Conservation (phyloP, 2,888 invertebrate genomes). For the Machimus rusticus region DNA sequence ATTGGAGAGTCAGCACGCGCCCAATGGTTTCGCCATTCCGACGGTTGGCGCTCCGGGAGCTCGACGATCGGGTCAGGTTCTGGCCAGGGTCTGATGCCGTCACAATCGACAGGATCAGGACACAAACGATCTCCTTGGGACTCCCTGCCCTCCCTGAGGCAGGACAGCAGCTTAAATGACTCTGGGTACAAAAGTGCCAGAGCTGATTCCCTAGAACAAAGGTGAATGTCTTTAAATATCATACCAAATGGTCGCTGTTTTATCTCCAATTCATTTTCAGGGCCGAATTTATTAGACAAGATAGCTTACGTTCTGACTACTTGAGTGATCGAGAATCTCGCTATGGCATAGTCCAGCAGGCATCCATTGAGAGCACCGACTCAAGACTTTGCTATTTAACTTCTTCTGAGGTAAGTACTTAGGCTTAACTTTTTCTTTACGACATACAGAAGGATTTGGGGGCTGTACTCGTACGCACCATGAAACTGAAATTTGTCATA, state of each 20-base stretch:
- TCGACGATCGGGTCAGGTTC: slow-evolving; percentile 72
- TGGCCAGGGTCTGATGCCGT: slow-evolving; percentile 65
- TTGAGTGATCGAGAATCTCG: slow-evolving; percentile 88
- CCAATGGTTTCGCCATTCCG: slow-evolving; percentile 90
- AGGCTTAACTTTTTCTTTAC: neutral
- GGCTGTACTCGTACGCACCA: too few species aligned
- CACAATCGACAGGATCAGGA: slow-evolving; percentile 60
- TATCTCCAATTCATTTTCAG: slow-evolving; percentile 63
- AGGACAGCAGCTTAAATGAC: slow-evolving; percentile 86
- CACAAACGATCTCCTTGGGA: slow-evolving; percentile 88
- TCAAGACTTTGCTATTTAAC: slow-evolving; percentile 93
- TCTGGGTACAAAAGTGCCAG: slow-evolving; percentile 86
- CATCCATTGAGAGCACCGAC: slow-evolving; percentile 93
- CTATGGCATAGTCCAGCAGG: slow-evolving; percentile 91
- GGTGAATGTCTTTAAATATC: slow-evolving; percentile 65
- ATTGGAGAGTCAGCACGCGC: slow-evolving; percentile 89
- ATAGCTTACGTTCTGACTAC: slow-evolving; percentile 88
- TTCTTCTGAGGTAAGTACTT: slow-evolving; percentile 88
- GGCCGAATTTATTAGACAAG: slow-evolving; percentile 86
- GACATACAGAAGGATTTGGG: too few species aligned
- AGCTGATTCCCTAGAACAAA: slow-evolving; percentile 86
- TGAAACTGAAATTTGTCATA: neutral
- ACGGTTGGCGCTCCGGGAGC: slow-evolving; percentile 83
- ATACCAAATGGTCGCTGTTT: neutral
- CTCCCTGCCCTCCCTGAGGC: slow-evolving; percentile 82